phyloP scores from a whole-genome alignment of 2,797 vertebrate genomes.

The Sebastes iracundus region DNA sequence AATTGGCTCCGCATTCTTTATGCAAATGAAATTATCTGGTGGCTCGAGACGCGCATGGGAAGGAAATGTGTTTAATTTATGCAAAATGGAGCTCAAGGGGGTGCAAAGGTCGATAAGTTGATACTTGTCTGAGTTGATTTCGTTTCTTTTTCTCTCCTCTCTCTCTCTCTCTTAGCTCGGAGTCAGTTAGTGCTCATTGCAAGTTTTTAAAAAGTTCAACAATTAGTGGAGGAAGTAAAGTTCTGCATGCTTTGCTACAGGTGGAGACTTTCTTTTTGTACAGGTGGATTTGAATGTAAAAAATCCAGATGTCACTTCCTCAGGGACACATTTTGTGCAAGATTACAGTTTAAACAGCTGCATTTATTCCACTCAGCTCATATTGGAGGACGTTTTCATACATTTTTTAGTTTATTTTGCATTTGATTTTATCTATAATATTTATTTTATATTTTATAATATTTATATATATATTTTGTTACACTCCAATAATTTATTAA shows the following conservation, averaged over 20 bases:
- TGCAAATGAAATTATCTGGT: constrained; percentile 69
- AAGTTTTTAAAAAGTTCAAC: constrained; percentile 53
- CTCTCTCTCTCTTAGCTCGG: not conserved
- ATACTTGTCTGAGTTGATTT: constrained; percentile 53
- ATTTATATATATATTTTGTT: not conserved
- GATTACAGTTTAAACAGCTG: not conserved
- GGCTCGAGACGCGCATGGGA: constrained; percentile 9
- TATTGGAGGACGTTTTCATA: not conserved
- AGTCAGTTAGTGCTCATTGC: constrained; percentile 43
- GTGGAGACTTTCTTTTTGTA: not conserved
- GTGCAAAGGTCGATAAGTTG: constrained; percentile 69
- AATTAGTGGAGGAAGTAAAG: constrained; percentile 14
- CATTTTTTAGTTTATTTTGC: not conserved
- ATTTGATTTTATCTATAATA: not conserved
- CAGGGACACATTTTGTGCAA: not conserved
- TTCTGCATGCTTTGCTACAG: not conserved
- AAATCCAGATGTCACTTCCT: not conserved
- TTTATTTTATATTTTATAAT: too few species aligned
- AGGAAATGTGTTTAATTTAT: constrained; percentile 48
- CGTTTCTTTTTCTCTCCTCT: not conserved
- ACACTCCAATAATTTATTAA: not conserved
- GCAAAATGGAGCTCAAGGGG: constrained; percentile 59
- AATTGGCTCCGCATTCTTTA: constrained; percentile 71
- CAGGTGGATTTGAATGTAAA: not conserved
- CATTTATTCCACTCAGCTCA: not conserved